Base-by-base conservation (phyloP, 2,113 vertebrate species). In the Triplophysa rosa region DNA sequence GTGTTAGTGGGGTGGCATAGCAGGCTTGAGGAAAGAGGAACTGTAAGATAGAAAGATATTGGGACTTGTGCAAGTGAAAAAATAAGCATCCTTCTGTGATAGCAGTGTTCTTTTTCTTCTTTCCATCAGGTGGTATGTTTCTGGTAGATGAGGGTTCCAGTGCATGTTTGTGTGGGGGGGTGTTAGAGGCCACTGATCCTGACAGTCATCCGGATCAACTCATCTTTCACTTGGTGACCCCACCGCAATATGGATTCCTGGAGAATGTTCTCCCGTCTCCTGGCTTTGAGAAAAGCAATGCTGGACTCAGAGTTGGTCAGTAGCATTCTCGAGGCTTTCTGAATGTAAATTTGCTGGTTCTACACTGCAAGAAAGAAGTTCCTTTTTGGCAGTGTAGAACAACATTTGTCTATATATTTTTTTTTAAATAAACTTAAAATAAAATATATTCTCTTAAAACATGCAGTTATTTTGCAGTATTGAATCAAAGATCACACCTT, bases 251-350 rank as follows among this genome's bases (percentile, higher is more conserved):
- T 0, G 89, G 88, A 40, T 94, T 92, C 81, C 84, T 93, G 80
- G 91, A 93, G 84, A 95, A 93, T 86, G 88, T 80, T n/a, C 87
- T 93, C 86, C 91, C 87, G 0, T 77, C 86, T 2, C 86, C 87
- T 0, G 92, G 90, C 9, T 93, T 87, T 0, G 83, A 94, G 88
- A 94, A 93, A 77, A 92, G 91, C 84, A 91, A 80, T 65, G 88
- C 86, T 5, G 92, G 92, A 26, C 84, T 86, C 29, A 74, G 82
- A 80, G 83, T 89, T 5, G 91, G 93, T 94, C 59, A 67, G 88
- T 89, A 26, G 67, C 66, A 33, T 62, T 81, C 19, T 33, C 10
- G 23, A 54, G 24, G 11, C 54, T 56, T 0, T 42, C 2, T 21
- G 52, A 45, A 29, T 19, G 4, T 59, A 37, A 37, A 37, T 37